Conservation (phyloP, 1,140 invertebrate species). For the Zophobas atratus region DNA sequence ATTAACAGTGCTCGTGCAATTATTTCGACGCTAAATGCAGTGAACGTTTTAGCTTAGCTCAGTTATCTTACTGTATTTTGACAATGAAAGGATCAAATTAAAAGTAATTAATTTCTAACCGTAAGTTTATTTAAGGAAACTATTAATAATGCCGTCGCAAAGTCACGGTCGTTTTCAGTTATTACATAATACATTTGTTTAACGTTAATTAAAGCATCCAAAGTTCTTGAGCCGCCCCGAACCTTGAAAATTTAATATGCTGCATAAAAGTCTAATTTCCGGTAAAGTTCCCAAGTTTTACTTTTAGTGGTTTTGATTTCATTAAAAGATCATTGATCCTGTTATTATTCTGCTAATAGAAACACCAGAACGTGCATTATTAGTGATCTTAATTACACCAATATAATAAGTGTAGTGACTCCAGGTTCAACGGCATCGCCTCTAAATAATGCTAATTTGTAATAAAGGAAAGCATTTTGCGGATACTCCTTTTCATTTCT, state of each 20-base stretch:
- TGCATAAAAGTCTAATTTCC: slow-evolving; percentile 15
- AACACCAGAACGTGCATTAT: neutral
- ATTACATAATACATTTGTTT: neutral
- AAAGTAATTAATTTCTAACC: slow-evolving; percentile 16
- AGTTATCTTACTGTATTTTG: slow-evolving; percentile 26
- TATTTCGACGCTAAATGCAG: neutral
- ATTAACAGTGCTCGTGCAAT: slow-evolving; percentile 10
- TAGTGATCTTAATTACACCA: neutral
- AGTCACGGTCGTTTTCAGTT: slow-evolving; percentile 5
- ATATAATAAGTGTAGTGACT: slow-evolving; percentile 12
- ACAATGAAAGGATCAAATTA: slow-evolving; percentile 22
- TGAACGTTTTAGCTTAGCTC: neutral
- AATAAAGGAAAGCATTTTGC: slow-evolving; percentile 28
- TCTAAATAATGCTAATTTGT: slow-evolving; percentile 19
- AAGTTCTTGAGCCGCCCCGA: neutral
- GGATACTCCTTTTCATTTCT: slow-evolving; percentile 13
- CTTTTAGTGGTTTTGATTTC: slow-evolving; percentile 6
- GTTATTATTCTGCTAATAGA: neutral
- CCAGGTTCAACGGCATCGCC: slow-evolving; percentile 7
- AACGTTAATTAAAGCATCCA: neutral
- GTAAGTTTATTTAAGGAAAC: slow-evolving; percentile 1
- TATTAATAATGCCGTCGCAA: neutral
- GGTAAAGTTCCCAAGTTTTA: slow-evolving; percentile 5
- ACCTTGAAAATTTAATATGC: slow-evolving; percentile 5
- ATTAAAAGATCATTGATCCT: slow-evolving; percentile 27